Base-by-base conservation (phyloP, 2,888 invertebrate species). In the Drosophila rellima region DNA sequence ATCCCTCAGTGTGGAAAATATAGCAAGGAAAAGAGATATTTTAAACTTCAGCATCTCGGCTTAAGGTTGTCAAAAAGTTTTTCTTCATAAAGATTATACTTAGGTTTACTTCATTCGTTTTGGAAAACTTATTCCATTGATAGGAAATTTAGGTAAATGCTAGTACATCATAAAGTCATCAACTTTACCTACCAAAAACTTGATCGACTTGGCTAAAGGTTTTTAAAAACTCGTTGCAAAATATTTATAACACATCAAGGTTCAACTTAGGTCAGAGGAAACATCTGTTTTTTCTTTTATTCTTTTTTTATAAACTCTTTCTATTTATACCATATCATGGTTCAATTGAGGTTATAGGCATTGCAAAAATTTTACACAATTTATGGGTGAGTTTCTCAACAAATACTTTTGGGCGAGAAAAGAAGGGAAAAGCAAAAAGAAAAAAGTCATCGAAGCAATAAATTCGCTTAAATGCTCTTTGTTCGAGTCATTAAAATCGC, bases 401-500 rank as follows among this genome's bases (percentile, higher is more conserved):
- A 39, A 40, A 11, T 26, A 26, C 26, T 29, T 51, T 45, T 26
- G 37, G 11, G 31, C 26, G 18, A 4, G 29, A 45, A 44, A 44
- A 23, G 29, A 18, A 15, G 4, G 11, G 31, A 29, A 31, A 40
- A 33, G 35, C 20, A 4, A 47, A 7, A 47, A 17, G 40, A 35
- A 64, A 66, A 63, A 62, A 70, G 44, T 72, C 69, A 81, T 72
- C 68, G 71, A 63, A 52, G 86, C 69, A 82, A 88, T 85, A 85
- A 85, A 85, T 85, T 80, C 71, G 67, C 70, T 79, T 82, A 85
- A 85, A 85, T 88, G 82, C 66, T 70, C 89, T 73, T 89, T 85
- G 90, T 89, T 88, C 56, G 78, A 88, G 90, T 85, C 84, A 85
- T 85, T 85, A 85, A 85, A 85, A 85, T 82, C 84, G 74, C 84